Evolutionary conservation across 2,113 vertebrate species (phyloP).

Genomic region (Pluvianellus socialis): DNA sequence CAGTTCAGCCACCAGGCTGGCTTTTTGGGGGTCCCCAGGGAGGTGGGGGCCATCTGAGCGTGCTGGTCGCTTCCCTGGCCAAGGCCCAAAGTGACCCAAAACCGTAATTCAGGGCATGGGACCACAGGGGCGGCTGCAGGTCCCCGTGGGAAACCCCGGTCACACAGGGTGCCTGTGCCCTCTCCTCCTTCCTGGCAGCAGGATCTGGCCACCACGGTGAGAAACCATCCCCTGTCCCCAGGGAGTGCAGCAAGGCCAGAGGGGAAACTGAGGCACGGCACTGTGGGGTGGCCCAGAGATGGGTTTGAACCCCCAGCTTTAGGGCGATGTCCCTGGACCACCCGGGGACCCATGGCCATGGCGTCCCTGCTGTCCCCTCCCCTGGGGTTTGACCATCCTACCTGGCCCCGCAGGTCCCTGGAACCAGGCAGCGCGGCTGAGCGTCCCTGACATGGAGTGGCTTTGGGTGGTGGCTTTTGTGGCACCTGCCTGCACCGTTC

Average conservation of each 20-base stretch:
- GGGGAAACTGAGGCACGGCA: neutral
- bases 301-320: neutral
- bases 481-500: neutral
- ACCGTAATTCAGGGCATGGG: fast-evolving
- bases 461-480: slow-evolving; percentile 46
- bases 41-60: neutral
- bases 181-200: neutral
- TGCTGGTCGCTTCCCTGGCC: neutral
- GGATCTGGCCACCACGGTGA: fast-evolving
- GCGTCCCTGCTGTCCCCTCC: neutral
- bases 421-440: neutral
- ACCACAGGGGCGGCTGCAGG: neutral
- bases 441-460: slow-evolving; percentile 5
- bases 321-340: neutral
- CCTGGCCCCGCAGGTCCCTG: neutral
- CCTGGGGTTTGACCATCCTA: neutral
- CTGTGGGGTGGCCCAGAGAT: fast-evolving
- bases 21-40: neutral
- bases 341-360: neutral
- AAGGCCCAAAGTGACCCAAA: neutral
- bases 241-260: fast-evolving
- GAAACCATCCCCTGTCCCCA: neutral
- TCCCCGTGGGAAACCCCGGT: neutral
- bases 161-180: neutral
- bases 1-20: neutral